Evolutionary conservation across 92 coral and sea anemone genomes (phyloP), one percentile per base, ranked within the genome.

Genomic region (Epizoanthus stellaris): DNA sequence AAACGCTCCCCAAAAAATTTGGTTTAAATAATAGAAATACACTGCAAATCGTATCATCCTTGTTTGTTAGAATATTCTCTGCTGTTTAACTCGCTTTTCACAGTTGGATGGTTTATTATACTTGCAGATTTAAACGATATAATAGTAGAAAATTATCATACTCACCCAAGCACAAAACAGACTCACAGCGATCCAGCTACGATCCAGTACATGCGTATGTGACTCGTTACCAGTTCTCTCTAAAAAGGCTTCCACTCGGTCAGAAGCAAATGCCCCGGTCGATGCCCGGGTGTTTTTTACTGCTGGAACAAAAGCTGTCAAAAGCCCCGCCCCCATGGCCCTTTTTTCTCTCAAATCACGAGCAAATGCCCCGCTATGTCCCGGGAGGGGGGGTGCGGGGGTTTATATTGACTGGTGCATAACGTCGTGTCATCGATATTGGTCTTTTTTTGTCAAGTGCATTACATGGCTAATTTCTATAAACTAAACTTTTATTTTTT

Each of bases 31-130:
- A 4, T 60, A 60, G 65, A 60, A 60, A 59, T 59, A 59, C 65
- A 59, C 19, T 13, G 65, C 65, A 59, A 61, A 61, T 61, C 67
- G 1, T 61, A 61, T 61, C 67, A 61, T 17, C 67, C 67, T 61
- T 61, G 67, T 61, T 61, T 61, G 67, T 61, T n/a, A 61, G 67
- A 61, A 61, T 61, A 61, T 61, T 61, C 67, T 61, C 67, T 61
- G 67, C 67, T 61, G 67, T 61, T 61, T 61, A 61, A 61, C 67
- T 61, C 67, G 67, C 6, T 17, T 61, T 61, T 61, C 67, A 61
- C 67, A 61, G 67, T 17, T 17, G 67, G 67, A 61, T 61, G 34
- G 67, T 61, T 61, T 3, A 9, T 17, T n/a, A 61, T 61, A 61
- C 67, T 61, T 61, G 67, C 67, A 61, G 34, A 61, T 61, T 61